Evolutionary conservation across 2,797 vertebrate genomes (phyloP), one percentile per base, ranked within the genome.

Genomic region (Urocyon cinereoargenteus): DNA sequence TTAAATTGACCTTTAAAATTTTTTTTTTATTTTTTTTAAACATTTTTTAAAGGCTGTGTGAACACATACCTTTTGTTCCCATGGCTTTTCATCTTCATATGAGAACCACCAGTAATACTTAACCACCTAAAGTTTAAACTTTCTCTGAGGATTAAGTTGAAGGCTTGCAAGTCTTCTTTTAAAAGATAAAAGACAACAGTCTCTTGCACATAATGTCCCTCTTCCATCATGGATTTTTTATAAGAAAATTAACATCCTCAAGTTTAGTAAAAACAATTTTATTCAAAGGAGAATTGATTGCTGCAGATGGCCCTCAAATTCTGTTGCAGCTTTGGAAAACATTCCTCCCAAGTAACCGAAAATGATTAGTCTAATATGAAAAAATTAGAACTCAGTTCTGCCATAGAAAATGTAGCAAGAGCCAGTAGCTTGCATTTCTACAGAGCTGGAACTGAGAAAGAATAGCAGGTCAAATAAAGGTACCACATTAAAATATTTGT

Each of bases 201-300:
- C 73, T 93, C 34, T 22, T 73, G 34, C 40, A 59, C n/a, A 78
- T 59, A 86, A 81, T 79, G 8, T 61, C 49, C 19, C 24, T 57
- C 22, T 85, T 86, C 31, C 59, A 77, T 36, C 15, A 82, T 70
- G 22, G 59, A 85, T 75, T 77, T 85, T 81, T 85, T 19, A 45
- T 12, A 79, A 68, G 59, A 91, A 94, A 94, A 85, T 73, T 73
- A 94, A 59, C 40, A 66, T 10, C 34, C 45, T 89, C 72, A 40
- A 86, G 34, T 75, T 93, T 86, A 83, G 62, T 34, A 85, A 90
- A 28, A 97, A 96, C 21, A 92, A 40, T 64, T 21, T 79, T 51
- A 92, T 62, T 87, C 88, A 84, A 90, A 83, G 70, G 49, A 95
- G 26, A 97, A 93, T 73, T 6, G 59, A 19, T n/a, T 53, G 14